A percentile compares a stretch with the other conserved stretches of the same genome.
Conservation (phyloP, 1,140 invertebrate species). For the Eupristina koningsbergeri region DNA sequence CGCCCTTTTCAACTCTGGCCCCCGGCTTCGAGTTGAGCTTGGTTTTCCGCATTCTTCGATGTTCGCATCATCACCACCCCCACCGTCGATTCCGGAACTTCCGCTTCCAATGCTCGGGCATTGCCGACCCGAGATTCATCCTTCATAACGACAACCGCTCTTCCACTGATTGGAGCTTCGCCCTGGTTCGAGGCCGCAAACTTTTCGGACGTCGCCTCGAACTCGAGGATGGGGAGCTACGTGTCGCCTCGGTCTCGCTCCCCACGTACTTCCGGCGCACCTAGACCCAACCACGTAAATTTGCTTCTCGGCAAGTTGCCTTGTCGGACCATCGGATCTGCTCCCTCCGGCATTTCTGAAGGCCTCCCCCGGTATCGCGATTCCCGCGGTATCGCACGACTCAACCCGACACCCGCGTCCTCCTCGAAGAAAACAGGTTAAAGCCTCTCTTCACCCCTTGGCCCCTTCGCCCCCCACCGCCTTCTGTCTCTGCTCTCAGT, state of each 20-base stretch:
- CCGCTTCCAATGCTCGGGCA: too few relatives aligned
- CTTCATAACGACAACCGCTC: not conserved
- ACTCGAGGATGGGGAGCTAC: not conserved
- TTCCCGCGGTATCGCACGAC: not conserved
- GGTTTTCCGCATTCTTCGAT: not conserved
- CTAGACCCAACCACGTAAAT: not conserved
- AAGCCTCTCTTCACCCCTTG: not conserved
- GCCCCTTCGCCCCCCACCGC: not conserved
- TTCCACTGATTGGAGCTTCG: not conserved
- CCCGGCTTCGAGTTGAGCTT: not conserved
- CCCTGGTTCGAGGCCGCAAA: too few relatives aligned
- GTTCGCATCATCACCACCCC: too few relatives aligned
- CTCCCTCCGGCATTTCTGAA: not conserved
- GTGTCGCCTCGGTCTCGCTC: not conserved
- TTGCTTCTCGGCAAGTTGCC: not conserved
- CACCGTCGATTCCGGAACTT: too few relatives aligned
- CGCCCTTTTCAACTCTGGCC: not conserved
- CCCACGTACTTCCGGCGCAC: not conserved
- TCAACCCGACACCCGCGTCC: not conserved
- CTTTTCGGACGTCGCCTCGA: too few relatives aligned
- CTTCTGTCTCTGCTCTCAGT: not conserved
- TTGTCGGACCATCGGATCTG: not conserved
- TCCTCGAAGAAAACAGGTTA: slow-evolving; percentile 28
- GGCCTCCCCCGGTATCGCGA: too few relatives aligned
- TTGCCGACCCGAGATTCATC: too few relatives aligned